Evolutionary conservation across 2,113 vertebrate genomes (phyloP).

Genomic region (Cynoglossus semilaevis): DNA sequence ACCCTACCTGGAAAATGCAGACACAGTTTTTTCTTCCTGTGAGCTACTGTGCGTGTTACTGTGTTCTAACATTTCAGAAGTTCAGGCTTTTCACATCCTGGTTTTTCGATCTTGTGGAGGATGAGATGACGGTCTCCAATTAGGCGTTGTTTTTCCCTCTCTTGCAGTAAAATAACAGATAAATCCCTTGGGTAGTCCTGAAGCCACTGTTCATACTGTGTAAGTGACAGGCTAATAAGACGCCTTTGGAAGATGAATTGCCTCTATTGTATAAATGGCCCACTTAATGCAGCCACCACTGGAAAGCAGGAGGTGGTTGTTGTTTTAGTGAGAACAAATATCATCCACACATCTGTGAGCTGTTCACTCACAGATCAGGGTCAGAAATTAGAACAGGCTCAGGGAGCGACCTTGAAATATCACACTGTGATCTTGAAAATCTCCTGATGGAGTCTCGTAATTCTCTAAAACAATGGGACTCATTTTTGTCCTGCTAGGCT

Average conservation of each 20-base stretch:
- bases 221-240: conserved; percentile 78
- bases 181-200: conserved; percentile 66
- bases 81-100: conserved; percentile 12
- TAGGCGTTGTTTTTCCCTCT: conserved; percentile 66
- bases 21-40: not conserved
- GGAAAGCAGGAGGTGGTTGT: not conserved
- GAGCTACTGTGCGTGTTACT: not conserved
- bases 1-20: conserved; percentile 23
- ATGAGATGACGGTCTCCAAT: conserved; percentile 73
- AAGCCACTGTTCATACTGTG: conserved; percentile 72
- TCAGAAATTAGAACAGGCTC: too few species aligned
- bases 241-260: conserved; percentile 75
- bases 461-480: too few species aligned
- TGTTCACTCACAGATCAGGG: conserved; percentile 16
- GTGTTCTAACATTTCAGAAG: not conserved
- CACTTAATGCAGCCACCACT: conserved; percentile 70
- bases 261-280: conserved; percentile 71
- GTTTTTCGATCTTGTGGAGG: conserved; percentile 58
- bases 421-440: too few species aligned
- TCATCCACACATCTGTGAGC: conserved; percentile 42
- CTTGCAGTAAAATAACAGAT: conserved; percentile 68
- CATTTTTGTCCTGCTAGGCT: too few species aligned
- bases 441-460: too few species aligned
- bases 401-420: too few species aligned
- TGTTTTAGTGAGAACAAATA: conserved; percentile 47